Evolutionary conservation across 2,797 vertebrate genomes (phyloP).

Genomic region (Hippocampus kuda): DNA sequence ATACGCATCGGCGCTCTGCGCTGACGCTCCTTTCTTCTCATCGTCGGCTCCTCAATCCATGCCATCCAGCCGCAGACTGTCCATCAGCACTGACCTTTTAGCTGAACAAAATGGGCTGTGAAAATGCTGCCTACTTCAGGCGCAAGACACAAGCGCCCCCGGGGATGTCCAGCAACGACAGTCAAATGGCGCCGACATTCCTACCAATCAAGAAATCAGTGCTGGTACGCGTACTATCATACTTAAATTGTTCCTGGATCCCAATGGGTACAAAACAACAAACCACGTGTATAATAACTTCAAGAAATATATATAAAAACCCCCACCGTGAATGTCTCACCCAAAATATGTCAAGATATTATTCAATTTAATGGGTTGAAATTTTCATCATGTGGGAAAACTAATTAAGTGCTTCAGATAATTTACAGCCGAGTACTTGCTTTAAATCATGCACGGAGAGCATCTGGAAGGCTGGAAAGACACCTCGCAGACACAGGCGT

Average conservation of each 20-base stretch:
- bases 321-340: constrained; percentile 33
- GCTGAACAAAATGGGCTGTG: no score
- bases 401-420: constrained; percentile 46
- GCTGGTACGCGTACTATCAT: no score
- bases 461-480: neutral
- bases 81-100: no score
- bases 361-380: constrained; percentile 39
- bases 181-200: no score
- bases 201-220: no score
- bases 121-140: no score
- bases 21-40: no score
- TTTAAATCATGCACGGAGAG: constrained; percentile 30
- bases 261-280: neutral
- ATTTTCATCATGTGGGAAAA: constrained; percentile 26
- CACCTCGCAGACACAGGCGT: neutral
- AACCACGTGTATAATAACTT: neutral
- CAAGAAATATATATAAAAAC: constrained; percentile 1
- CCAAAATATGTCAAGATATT: constrained; percentile 42
- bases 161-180: no score
- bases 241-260: neutral
- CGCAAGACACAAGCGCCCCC: no score
- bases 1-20: no score
- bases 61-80: no score
- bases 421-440: constrained; percentile 13
- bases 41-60: no score